These are phyloP conservation scores for Mnemiopsis leidyi DNA, from an alignment of 37 sponge, comb jelly and placozoan genomes.

Conservation along the genomic window DNA sequence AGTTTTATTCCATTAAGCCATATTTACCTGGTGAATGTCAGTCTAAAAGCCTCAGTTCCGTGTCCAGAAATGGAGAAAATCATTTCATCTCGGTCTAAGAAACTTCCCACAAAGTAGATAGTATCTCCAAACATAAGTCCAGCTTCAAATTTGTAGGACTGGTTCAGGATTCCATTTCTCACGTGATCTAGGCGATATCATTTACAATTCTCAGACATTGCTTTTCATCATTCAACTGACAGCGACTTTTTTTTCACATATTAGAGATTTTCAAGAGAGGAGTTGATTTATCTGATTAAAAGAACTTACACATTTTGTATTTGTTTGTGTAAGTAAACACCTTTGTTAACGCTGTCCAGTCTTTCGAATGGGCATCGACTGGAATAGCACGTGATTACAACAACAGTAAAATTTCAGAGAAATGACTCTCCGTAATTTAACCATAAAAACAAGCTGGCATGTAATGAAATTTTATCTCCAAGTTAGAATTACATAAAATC, in stretches of 20 bases:
- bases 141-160: constrained; percentile 8
- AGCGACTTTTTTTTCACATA: too few species aligned
- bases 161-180: neutral
- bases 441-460: too few species aligned
- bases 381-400: too few species aligned
- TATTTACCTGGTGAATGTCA: neutral
- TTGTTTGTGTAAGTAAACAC: constrained; percentile 1
- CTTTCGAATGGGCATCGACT: neutral
- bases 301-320: constrained; percentile 18
- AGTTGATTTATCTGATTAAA: too few species aligned
- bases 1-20: too few species aligned
- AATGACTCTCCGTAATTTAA: too few species aligned
- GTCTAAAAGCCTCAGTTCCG: neutral
- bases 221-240: too few species aligned
- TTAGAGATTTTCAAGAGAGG: too few species aligned
- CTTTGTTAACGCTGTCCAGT: neutral
- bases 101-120: neutral
- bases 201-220: too few species aligned
- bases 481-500: too few species aligned
- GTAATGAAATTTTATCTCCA: too few species aligned
- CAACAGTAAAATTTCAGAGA: too few species aligned
- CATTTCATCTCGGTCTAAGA: neutral
- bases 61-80: neutral
- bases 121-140: constrained; percentile 14
- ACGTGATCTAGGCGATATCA: neutral